Base-by-base conservation (phyloP, 2,797 vertebrate genomes). In the Poecilia picta region DNA sequence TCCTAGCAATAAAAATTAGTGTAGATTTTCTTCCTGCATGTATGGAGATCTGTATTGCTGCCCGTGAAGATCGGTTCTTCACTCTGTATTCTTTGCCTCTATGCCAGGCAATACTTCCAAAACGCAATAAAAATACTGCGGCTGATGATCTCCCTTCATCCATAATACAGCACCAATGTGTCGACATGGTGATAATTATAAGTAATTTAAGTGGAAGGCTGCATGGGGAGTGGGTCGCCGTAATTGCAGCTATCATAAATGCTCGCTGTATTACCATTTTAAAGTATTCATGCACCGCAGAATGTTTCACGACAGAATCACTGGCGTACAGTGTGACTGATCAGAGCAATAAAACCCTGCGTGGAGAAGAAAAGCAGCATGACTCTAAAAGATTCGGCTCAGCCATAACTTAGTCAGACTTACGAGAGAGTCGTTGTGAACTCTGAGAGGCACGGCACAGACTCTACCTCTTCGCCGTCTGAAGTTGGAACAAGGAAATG, bases 231-330 rank as follows among this genome's bases (percentile, higher is more conserved):
- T 85, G 90, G 88, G 89, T 92, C 45, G 25, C 78, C 77, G 46
- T 95, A 91, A 95, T 94, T 94, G 91, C 92, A 66, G 88, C 74
- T 47, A 85, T 89, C 85, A 83, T 94, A 94, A 95, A 95, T 78
- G 84, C 81, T 88, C 89, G 86, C 89, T 95, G 95, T 95, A 96
- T 93, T 90, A 87, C 91, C 90, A 90, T 93, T 93, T 95, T 95
- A 94, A 95, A 95, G 91, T 91, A 94, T 95, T 95, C 89, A 95
- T 95, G 90, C 83, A 66, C 82, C 45, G 64, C 86, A 91, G 86
- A 91, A 85, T 82, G 89, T 90, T 93, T 94, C 89, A 90, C 75
- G 85, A 92, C 87, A 87, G 86, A 81, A 36, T 79, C 74, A 20
- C 81, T 75, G 86, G 89, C 72, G 74, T 84, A 82, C 87, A 72